These are phyloP conservation scores for Limnephilus marmoratus DNA, from an alignment of 2,888 invertebrate genomes.

Conservation along the genomic window DNA sequence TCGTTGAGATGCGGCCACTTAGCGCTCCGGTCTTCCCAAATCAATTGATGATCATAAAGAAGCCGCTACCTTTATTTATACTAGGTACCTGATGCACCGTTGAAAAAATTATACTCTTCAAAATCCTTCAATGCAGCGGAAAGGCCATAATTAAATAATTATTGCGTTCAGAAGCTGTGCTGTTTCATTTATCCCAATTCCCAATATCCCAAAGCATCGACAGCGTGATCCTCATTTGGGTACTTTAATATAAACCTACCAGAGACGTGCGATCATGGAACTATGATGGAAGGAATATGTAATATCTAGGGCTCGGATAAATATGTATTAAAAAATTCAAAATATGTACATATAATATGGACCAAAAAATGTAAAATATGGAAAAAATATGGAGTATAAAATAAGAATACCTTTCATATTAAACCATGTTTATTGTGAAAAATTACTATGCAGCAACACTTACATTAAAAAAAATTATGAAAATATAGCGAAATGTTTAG, in stretches of 20 bases:
- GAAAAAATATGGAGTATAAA: too few relatives aligned
- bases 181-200: not conserved
- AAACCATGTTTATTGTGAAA: too few relatives aligned
- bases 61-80: constrained; percentile 15
- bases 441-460: too few relatives aligned
- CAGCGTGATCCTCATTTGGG: constrained; percentile 5
- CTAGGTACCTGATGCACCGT: not conserved
- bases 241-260: not conserved
- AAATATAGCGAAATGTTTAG: too few relatives aligned
- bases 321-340: too few relatives aligned
- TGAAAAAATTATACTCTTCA: not conserved
- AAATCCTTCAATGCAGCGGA: not conserved
- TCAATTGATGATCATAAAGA: not conserved
- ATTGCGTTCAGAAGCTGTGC: constrained; percentile 19
- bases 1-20: not conserved
- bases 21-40: not conserved
- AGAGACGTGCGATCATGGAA: too few relatives aligned
- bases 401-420: too few relatives aligned
- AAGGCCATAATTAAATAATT: constrained; percentile 10
- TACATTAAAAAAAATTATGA: too few relatives aligned
- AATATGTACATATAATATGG: too few relatives aligned
- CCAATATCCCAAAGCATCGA: not conserved
- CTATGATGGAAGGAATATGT: too few relatives aligned
- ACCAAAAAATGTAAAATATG: too few relatives aligned
- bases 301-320: too few relatives aligned